phyloP scores from a whole-genome alignment of 2,113 vertebrate species.

The Tachuris rubrigastra region DNA sequence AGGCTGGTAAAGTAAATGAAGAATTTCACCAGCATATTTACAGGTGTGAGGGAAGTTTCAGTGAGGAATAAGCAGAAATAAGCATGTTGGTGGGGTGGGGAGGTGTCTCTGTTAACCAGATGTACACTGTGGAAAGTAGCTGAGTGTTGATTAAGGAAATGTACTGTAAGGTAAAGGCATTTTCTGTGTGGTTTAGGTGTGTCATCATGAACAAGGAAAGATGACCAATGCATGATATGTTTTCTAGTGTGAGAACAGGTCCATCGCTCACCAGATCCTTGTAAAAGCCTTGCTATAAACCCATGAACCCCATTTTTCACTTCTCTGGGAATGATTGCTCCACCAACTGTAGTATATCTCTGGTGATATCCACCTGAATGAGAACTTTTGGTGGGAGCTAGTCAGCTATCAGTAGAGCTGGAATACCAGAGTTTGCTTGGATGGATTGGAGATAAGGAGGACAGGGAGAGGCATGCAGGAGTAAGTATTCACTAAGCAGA shows the following conservation, averaged over 20 bases:
- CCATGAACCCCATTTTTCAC: neutral
- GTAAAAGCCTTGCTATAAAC: neutral
- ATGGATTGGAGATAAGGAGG: neutral
- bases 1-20: neutral
- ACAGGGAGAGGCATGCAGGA: neutral
- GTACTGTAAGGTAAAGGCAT: neutral
- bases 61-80: neutral
- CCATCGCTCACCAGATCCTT: neutral
- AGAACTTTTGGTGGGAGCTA: neutral
- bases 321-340: neutral
- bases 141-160: neutral
- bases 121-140: neutral
- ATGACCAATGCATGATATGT: rapidly evolving
- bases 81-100: neutral
- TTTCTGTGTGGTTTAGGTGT: neutral
- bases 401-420: neutral
- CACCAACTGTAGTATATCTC: neutral
- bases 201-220: neutral
- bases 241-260: neutral
- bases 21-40: neutral
- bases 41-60: neutral
- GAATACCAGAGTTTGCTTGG: neutral
- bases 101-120: neutral
- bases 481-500: neutral
- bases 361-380: neutral